A percentile compares a stretch with the other conserved stretches of the same genome.
Conservation (phyloP, 2,888 invertebrate species). For the Trypoxylon attenuatum region DNA sequence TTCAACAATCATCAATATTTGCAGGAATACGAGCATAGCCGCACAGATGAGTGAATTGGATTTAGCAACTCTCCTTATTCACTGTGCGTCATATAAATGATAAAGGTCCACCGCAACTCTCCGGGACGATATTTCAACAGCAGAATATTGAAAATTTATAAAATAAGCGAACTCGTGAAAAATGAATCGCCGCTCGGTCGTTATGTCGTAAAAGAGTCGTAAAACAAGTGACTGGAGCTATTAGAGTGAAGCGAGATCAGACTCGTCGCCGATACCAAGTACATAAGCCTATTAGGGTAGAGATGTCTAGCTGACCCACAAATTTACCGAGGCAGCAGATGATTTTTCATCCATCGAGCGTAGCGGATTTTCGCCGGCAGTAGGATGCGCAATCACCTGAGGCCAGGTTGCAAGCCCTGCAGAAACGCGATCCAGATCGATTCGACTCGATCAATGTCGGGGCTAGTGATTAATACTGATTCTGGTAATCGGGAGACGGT, state of each 20-base stretch:
- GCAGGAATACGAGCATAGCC: conserved; percentile 43
- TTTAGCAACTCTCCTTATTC: too few relatives aligned
- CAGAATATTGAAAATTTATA: too few relatives aligned
- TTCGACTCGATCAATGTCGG: conserved; percentile 52
- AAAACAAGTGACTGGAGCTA: too few relatives aligned
- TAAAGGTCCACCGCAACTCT: too few relatives aligned
- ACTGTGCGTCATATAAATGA: too few relatives aligned
- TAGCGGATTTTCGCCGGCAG: not conserved
- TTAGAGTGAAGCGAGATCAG: too few relatives aligned
- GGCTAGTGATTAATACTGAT: conserved; percentile 67
- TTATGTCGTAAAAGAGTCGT: too few relatives aligned
- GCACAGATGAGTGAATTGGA: too few relatives aligned
- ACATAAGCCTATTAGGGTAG: not conserved
- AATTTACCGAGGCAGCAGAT: not conserved
- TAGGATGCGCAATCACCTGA: not conserved
- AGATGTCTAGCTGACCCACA: not conserved
- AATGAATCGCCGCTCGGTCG: too few relatives aligned
- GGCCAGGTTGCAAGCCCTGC: not conserved
- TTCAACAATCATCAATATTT: conserved; percentile 41
- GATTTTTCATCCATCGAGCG: not conserved
- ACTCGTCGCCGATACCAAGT: not conserved
- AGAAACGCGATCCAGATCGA: conserved; percentile 13
- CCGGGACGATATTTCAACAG: too few relatives aligned
- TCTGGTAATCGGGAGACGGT: conserved; percentile 66
- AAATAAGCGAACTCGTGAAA: too few relatives aligned